Evolutionary conservation across 2,888 invertebrate species (phyloP), one percentile per base, ranked within the genome.

Genomic region (Pristionchus arcanus): DNA sequence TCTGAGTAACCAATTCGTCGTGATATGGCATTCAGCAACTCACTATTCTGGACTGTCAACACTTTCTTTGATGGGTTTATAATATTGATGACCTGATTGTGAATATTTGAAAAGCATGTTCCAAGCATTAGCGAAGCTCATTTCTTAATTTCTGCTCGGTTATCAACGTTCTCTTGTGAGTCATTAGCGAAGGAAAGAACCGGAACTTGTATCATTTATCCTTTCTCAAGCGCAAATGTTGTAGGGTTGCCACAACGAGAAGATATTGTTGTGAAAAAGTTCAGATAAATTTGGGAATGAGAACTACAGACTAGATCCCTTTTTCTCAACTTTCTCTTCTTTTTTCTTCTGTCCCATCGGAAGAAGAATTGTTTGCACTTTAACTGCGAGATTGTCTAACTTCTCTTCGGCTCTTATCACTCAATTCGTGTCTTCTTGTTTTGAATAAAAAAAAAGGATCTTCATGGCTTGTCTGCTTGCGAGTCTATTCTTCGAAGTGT

Each of bases 151-250:
- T 68, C 19, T 68, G 68, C n/a, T 68, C 0, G 28, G 9, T 25
- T n/a, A 34, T 28, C 71, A 34, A 28, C 37, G 74, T 77, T 37
- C 31, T 28, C 15, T 25, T 37, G 42, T 77, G 74, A 77, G 74
- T 77, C 74, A 77, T 21, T 31, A 42, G 68, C 15, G 74, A 25
- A n/a, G n/a, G 7, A 25, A 9, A 77, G 74, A 77, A 77, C 74
- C 74, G 74, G 74, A 77, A 42, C 71, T 31, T 31, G 34, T 34
- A 71, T 34, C 71, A 71, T 71, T 68, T 68, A 68, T 68, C 34
- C 34, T 71, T 19, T 77, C 74, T 25, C 74, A 13, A 25, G 21
- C 42, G 21, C 37, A 42, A 25, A 42, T 77, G 42, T 77, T 77
- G 21, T 77, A 37, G 37, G 42, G 31, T 9, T 9, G 74, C 19